Base-by-base conservation (phyloP, 2,888 invertebrate genomes). In the Drosophila tanythrix region DNA sequence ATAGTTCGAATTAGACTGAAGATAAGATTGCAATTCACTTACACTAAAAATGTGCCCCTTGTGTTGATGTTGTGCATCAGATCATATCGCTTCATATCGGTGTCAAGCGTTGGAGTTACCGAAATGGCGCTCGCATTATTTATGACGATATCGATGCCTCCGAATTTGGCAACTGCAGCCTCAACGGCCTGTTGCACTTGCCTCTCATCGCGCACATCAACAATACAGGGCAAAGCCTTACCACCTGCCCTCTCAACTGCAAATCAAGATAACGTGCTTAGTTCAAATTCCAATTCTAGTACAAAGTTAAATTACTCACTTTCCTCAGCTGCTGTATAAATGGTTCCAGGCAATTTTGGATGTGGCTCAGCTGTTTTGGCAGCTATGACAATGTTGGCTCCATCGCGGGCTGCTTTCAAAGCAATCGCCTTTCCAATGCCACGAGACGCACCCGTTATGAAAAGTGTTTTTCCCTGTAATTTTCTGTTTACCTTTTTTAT, bases 51-150 rank as follows among this genome's bases (percentile, higher is more conserved):
- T 5, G 99, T 99, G 81, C 99, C 99, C 86, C 99, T 95, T 0
- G 98, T 96, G 93, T 99, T 99, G 82, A 99, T 96, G 69, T 95
- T 95, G 91, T 99, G 97, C 99, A 99, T 99, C 46, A 99, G 95
- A 93, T 99, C 99, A 91, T 97, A 99, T 93, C 96, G 95, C 94
- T 99, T 99, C 98, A 99, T 99, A 38, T 97, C 96, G 0, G 98
- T 98, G 1, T 95, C 94, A 13, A 95, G 93, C 0, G 99, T 99
- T 46, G 95, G 95, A 0, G 98, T 96, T 53, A 97, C 93, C 0
- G 96, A 96, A 88, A 99, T 99, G 11, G 99, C 99, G 74, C 98
- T 98, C 0, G 99, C 99, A 94, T 99, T 99, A 93, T 99, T 99
- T 15, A 99, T 94, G 29, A 98, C 93, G 81, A 99, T 96, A 92